A percentile compares a stretch with the other conserved stretches of the same genome.
These are phyloP conservation scores for Emmelina monodactyla DNA, from an alignment of 2,888 invertebrate genomes.

Conservation along the genomic window DNA sequence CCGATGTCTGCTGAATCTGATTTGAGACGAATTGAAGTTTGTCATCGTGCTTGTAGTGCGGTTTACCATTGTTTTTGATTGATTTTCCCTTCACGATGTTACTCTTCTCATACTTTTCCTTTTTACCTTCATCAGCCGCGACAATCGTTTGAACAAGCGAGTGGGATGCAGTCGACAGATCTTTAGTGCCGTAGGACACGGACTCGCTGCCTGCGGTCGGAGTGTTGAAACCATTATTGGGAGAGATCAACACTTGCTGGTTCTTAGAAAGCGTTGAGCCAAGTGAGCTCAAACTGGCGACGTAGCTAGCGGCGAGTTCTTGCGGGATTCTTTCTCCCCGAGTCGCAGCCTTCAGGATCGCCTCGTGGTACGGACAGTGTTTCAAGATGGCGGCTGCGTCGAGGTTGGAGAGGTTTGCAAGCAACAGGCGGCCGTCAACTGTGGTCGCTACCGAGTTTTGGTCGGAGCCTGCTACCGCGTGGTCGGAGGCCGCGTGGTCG, in stretches of 20 bases:
- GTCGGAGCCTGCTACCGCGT: conserved; percentile 52
- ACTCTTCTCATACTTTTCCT: conserved; percentile 24
- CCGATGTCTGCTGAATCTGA: conserved; percentile 48
- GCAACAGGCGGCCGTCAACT: conserved; percentile 42
- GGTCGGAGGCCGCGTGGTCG: conserved; percentile 56
- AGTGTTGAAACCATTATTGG: conserved; percentile 30
- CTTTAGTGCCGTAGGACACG: conserved; percentile 33
- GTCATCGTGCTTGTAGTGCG: conserved; percentile 30
- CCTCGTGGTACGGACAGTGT: conserved; percentile 60
- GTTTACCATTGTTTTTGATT: conserved; percentile 41
- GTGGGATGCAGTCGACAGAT: conserved; percentile 37
- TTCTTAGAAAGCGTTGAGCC: conserved; percentile 56
- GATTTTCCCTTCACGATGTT: conserved; percentile 37
- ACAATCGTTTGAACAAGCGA: conserved; percentile 33
- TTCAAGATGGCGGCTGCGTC: conserved; percentile 57
- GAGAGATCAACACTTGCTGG: conserved; percentile 30
- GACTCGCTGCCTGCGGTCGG: conserved; percentile 31
- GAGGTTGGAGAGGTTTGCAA: conserved; percentile 35
- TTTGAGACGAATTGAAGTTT: conserved; percentile 36
- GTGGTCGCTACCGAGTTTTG: conserved; percentile 42
- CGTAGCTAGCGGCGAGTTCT: conserved; percentile 57
- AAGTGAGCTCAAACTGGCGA: conserved; percentile 58
- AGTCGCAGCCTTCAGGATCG: conserved; percentile 51
- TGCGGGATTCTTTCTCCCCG: conserved; percentile 50
- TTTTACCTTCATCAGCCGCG: conserved; percentile 30